Percentiles rank a stretch among this genome's conserved stretches.
Conservation (phyloP, 2,888 invertebrate genomes). For the Elysia crispata region DNA sequence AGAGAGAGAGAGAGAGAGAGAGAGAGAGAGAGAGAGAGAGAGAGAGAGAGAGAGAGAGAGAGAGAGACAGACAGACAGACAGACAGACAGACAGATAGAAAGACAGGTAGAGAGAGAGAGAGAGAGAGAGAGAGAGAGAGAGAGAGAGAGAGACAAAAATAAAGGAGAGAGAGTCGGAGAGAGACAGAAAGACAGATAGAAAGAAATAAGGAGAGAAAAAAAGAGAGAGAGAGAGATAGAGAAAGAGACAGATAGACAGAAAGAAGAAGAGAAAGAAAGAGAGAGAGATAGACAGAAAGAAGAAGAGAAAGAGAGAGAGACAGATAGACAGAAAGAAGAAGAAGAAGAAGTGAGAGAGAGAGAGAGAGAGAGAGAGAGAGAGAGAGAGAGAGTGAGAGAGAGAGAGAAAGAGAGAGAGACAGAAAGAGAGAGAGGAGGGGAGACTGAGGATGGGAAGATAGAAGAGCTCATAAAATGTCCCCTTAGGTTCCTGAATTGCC, state of each 20-base stretch:
- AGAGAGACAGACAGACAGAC: background rate
- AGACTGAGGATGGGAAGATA: no score
- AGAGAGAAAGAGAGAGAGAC: background rate
- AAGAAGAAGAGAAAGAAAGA: background rate
- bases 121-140: background rate
- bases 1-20: constrained; percentile 14
- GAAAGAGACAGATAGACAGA: constrained; percentile 6
- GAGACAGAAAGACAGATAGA: background rate
- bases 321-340: background rate
- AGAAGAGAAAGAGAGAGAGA: background rate
- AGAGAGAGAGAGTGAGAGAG: background rate
- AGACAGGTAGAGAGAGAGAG: constrained; percentile 2
- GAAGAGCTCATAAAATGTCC: background rate
- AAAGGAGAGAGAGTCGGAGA: background rate
- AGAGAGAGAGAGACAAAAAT: background rate
- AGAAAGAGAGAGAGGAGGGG: background rate
- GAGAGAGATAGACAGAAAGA: background rate
- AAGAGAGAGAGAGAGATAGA: no score
- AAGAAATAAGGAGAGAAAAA: background rate
- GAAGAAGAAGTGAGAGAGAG: background rate
- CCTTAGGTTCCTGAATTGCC: background rate
- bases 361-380: background rate
- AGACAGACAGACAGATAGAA: background rate
- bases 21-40: constrained; percentile 13
- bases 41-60: background rate